Evolutionary conservation across 2,888 invertebrate species (phyloP), one percentile per base, ranked within the genome.

Genomic region (Leucophora obtusa): DNA sequence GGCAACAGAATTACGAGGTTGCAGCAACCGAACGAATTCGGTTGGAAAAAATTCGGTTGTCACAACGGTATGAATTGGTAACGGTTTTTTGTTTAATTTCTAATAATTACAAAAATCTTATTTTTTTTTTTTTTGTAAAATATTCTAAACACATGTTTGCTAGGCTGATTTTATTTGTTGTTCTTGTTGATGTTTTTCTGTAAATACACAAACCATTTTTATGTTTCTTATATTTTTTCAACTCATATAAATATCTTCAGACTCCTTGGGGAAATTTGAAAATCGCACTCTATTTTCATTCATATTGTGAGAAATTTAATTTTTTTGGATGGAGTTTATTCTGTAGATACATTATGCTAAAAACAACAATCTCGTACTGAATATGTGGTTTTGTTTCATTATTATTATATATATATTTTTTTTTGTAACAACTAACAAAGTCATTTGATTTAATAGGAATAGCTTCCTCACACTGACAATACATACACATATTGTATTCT

Each of bases 211-310:
- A 47, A 72, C 38, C 47, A 78, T 78, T 78, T 62, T 54, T 59
- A 60, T 54, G 53, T 63, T 70, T 59, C 62, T 69, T 28, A 68
- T 54, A 66, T 65, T 73, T 77, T 70, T 69, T 65, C 74, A 82
- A 65, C 72, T 82, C 78, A 66, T 75, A 75, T 82, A 82, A 79
- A 82, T 81, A 81, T 77, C 82, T 78, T 79, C 82, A 82, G 82
- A 82, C 82, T 82, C 82, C 82, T 82, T 82, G 59, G 82, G 82
- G 82, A 82, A 82, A 82, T 82, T 79, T 79, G 68, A 72, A 75
- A 78, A 82, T 79, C 79, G 79, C 82, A 82, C 82, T 82, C 82
- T 72, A 82, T 82, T 81, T 77, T 81, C 81, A 81, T 35, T 71
- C 66, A 73, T 68, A 47, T 47, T 47, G 43, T 47, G 43, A n/a